Evolutionary conservation across 2,888 invertebrate genomes (phyloP), one percentile per base, ranked within the genome.

Genomic region (Drosophila anomalata): DNA sequence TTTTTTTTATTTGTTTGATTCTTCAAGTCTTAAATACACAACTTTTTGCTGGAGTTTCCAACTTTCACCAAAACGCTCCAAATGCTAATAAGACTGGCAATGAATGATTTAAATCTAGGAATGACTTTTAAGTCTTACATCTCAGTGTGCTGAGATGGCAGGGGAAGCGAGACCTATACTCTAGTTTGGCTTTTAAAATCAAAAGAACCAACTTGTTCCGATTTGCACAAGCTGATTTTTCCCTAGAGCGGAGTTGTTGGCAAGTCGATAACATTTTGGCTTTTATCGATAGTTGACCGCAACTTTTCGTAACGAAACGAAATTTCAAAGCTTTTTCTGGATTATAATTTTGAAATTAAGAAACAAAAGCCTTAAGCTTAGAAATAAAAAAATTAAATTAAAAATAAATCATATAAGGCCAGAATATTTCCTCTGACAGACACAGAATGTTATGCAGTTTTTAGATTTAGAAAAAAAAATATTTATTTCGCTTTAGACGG

Each of bases 401-500:
- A 9, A 9, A 36, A 36, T 36, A 12, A 36, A 36, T 2, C 22
- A 22, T 22, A 4, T 7, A 29, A 8, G 8, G 29, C 26, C 26
- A 7, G 7, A 26, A 26, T 22, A 3, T 2, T 24, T 24, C 22
- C 22, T 24, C 22, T 24, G 5, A 24, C 8, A 8, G 2, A 26
- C 8, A 26, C 2, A 29, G 29, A 24, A 24, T 9, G 14, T 7
- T 17, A 14, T 3, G 17, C 9, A 8, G 20, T 42, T 17, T n/a
- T 2, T n/a, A 41, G 14, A 3, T 17, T 3, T 9, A 20, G 8
- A 41, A 41, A 9, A 42, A 14, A 22, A 14, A 29, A 17, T 24
- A 20, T 24, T 44, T 56, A 56, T 59, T 48, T 60, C 58, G 56
- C 5, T 24, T 12, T 74, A 7, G 47, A 26, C 9, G 20, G 29